Evolutionary conservation across 2,797 vertebrate genomes (phyloP).

Genomic region (Arctocebus calabarensis): DNA sequence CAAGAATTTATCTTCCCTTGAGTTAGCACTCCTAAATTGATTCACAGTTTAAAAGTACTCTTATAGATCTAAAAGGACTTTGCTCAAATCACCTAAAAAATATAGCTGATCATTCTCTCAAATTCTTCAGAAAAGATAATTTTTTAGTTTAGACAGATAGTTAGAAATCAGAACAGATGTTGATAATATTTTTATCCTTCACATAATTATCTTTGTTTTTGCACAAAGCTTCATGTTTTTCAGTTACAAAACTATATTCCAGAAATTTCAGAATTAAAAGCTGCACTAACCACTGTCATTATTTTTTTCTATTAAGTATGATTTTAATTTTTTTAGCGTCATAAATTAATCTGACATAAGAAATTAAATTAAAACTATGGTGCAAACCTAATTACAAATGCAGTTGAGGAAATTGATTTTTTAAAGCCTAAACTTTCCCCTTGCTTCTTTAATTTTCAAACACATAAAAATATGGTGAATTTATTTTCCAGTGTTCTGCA

Average conservation of each 20-base stretch:
- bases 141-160: neutral
- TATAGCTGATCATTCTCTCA: neutral
- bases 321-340: too few relatives aligned
- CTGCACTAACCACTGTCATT: neutral
- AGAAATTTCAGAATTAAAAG: conserved; percentile 22
- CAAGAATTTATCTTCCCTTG: neutral
- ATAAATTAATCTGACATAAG: neutral
- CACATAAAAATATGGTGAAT: neutral
- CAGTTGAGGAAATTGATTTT: conserved; percentile 50
- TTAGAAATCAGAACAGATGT: neutral
- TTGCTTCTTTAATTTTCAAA: conserved; percentile 48
- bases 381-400: conserved; percentile 45
- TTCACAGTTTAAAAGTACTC: neutral
- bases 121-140: conserved; percentile 43
- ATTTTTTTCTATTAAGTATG: too few relatives aligned
- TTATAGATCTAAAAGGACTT: neutral
- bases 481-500: conserved; percentile 29
- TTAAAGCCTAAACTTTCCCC: conserved; percentile 47
- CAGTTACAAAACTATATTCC: neutral
- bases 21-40: neutral
- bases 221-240: neutral
- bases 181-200: neutral
- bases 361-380: neutral
- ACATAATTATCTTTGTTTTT: neutral
- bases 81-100: neutral